Percentiles rank a stretch among this genome's conserved stretches.
phyloP scores from a whole-genome alignment of 2,888 invertebrate genomes.

The Iphiclides podalirius region DNA sequence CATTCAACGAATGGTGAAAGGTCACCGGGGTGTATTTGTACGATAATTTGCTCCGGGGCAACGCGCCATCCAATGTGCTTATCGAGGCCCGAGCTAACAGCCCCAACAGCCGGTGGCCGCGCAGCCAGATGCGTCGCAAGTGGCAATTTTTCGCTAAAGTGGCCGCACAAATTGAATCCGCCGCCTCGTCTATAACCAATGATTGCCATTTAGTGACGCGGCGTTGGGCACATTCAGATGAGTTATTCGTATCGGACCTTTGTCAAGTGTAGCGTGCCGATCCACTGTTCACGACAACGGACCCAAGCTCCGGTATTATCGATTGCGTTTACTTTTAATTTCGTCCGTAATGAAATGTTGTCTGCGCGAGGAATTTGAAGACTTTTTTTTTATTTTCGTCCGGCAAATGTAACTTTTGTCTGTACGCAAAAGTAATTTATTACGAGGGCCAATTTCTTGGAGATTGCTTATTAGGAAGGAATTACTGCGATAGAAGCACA shows the following conservation, averaged over 20 bases:
- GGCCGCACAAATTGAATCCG: conserved; percentile 73
- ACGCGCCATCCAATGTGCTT: not conserved
- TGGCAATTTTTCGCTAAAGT: conserved; percentile 78
- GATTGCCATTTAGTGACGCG: conserved; percentile 49
- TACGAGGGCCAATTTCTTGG: conserved; percentile 7
- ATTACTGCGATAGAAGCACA: conserved; percentile 3
- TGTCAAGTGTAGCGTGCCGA: conserved; percentile 1
- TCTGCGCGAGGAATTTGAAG: not conserved
- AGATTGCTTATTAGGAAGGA: conserved; percentile 7
- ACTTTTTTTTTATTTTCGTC: not conserved
- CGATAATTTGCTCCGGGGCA: not conserved
- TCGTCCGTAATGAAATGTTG: not conserved
- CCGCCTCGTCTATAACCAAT: conserved; percentile 49
- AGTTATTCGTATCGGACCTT: conserved; percentile 11
- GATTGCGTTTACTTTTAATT: not conserved
- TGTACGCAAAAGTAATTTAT: not conserved
- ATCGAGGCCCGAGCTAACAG: conserved; percentile 10
- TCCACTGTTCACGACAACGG: conserved; percentile 2
- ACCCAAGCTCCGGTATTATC: not conserved
- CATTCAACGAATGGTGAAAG: conserved; percentile 2
- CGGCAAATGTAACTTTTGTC: not conserved
- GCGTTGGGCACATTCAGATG: conserved; percentile 17
- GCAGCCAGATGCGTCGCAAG: conserved; percentile 59
- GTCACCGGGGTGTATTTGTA: conserved; percentile 8
- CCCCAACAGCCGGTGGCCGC: not conserved